phyloP scores from a whole-genome alignment of 2,888 invertebrate genomes.

The Troides oblongomaculatus region DNA sequence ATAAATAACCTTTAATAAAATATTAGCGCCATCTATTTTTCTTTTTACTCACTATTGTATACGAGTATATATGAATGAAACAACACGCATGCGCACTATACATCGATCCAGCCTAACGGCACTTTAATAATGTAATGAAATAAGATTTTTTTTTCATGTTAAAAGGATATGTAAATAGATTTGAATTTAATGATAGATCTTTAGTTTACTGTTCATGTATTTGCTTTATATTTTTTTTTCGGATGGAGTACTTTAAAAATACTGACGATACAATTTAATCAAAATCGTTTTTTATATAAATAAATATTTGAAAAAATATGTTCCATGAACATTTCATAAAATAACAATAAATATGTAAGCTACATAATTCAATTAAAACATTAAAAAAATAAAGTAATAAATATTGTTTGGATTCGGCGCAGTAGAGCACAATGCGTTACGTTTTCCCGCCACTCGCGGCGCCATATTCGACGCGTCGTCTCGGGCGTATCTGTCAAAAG shows the following conservation, averaged over 20 bases:
- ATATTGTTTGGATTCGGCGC: conserved; percentile 63
- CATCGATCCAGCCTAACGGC: conserved; percentile 65
- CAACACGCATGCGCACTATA: conserved; percentile 67
- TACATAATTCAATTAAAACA: too few relatives aligned
- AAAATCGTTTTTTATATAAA: too few relatives aligned
- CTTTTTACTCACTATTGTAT: conserved; percentile 38
- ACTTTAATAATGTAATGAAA: conserved; percentile 68
- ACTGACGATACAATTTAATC: too few relatives aligned
- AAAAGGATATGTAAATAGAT: too few relatives aligned
- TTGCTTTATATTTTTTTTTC: too few relatives aligned
- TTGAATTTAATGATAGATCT: too few relatives aligned
- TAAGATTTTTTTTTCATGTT: background rate
- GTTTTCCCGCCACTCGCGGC: conserved; percentile 66
- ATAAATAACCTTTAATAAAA: background rate
- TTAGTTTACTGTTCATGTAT: too few relatives aligned
- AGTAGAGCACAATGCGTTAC: conserved; percentile 42
- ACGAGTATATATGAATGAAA: conserved; percentile 53
- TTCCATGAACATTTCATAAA: too few relatives aligned
- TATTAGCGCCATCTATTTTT: conserved; percentile 55
- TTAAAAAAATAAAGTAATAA: conserved; percentile 37
- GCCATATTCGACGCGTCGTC: conserved; percentile 62
- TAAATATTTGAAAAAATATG: too few relatives aligned
- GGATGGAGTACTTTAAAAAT: too few relatives aligned
- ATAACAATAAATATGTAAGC: too few relatives aligned
- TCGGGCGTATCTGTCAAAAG: conserved; percentile 75